These are phyloP conservation scores for Neomonachus schauinslandi DNA, from an alignment of 2,113 vertebrate species.

Conservation along the genomic window DNA sequence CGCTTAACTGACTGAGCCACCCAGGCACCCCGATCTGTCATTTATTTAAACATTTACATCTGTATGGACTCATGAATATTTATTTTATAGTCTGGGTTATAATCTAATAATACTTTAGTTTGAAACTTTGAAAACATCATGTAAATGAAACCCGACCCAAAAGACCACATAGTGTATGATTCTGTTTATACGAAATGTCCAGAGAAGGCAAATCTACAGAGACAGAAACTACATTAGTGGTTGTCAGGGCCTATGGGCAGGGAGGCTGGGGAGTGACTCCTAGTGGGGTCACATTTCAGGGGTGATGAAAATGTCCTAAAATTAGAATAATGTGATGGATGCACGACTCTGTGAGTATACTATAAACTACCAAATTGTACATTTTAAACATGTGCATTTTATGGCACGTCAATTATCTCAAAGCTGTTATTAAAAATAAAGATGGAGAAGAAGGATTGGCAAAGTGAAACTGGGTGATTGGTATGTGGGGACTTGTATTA, in stretches of 20 bases:
- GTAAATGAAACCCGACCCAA: background rate
- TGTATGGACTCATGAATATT: background rate
- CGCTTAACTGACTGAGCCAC: too few relatives aligned
- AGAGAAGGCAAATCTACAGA: background rate
- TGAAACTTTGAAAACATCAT: background rate
- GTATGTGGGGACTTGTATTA: background rate
- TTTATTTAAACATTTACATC: background rate
- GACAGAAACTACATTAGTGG: background rate
- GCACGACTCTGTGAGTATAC: background rate
- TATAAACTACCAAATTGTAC: background rate
- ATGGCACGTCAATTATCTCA: background rate
- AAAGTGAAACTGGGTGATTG: background rate
- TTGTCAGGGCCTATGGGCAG: background rate
- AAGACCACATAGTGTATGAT: background rate
- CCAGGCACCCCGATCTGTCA: background rate
- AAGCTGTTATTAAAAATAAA: constrained; percentile 13
- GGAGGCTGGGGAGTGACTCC: background rate
- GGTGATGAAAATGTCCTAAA: background rate
- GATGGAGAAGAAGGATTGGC: background rate
- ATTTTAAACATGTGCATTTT: background rate
- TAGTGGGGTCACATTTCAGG: background rate
- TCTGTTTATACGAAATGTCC: background rate
- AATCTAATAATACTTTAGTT: background rate
- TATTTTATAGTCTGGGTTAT: background rate
- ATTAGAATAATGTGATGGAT: background rate